Conservation (phyloP, 1,140 invertebrate genomes). For the Oreohelix idahoensis region DNA sequence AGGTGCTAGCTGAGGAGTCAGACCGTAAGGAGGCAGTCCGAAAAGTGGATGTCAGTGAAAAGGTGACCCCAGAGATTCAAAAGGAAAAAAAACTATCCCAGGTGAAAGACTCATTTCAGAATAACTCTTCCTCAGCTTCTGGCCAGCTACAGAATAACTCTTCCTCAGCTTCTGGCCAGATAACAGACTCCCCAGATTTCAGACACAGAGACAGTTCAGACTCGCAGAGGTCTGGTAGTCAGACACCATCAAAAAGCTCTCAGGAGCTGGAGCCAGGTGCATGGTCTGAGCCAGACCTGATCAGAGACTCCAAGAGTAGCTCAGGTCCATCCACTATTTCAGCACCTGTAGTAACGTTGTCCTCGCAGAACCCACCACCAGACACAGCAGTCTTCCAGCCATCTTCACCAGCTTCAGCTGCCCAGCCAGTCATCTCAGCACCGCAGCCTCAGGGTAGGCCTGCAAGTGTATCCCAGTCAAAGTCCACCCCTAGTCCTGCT, state of each 20-base stretch:
- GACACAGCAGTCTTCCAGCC: neutral
- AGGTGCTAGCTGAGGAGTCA: conserved; percentile 75
- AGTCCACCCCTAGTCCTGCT: conserved; percentile 17
- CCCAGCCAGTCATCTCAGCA: conserved; percentile 21
- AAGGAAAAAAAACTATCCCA: conserved; percentile 92
- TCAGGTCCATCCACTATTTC: neutral
- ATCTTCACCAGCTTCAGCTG: neutral
- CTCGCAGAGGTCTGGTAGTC: neutral
- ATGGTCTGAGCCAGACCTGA: conserved; percentile 22
- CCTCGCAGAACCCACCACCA: neutral
- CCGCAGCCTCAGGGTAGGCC: conserved; percentile 42
- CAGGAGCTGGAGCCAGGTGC: conserved; percentile 1
- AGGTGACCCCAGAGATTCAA: conserved; percentile 77
- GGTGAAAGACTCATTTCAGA: conserved; percentile 77
- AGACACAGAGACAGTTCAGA: neutral
- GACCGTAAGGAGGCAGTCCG: conserved; percentile 54
- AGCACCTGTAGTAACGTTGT: neutral
- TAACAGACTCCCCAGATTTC: neutral
- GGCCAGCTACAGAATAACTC: neutral
- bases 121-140: neutral
- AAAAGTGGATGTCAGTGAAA: conserved; percentile 57
- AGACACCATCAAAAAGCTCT: neutral
- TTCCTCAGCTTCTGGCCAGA: neutral
- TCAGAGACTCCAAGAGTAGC: conserved; percentile 20
- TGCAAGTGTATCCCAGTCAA: neutral